Evolutionary conservation across 2,888 invertebrate species (phyloP).

Genomic region (Cancer borealis): DNA sequence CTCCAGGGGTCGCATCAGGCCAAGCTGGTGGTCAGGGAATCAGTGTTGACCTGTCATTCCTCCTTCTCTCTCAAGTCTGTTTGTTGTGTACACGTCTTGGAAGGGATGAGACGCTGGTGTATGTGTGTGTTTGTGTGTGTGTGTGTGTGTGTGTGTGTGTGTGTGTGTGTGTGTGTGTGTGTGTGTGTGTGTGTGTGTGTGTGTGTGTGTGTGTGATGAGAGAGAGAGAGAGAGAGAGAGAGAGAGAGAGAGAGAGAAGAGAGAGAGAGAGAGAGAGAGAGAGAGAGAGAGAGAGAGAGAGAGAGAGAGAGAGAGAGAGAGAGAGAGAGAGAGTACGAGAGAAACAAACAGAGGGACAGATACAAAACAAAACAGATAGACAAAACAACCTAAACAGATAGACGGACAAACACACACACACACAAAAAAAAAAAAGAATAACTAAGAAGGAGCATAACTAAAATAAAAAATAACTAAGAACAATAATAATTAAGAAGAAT

Average conservation of each 20-base stretch:
- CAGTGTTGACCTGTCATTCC: background rate
- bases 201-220: too few relatives aligned
- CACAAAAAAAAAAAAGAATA: background rate
- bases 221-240: too few relatives aligned
- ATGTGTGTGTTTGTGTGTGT: conserved; percentile 29
- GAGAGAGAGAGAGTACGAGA: background rate
- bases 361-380: background rate
- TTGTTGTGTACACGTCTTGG: conserved; percentile 14
- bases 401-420: background rate
- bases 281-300: too few relatives aligned
- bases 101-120: background rate
- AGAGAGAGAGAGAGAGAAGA: too few relatives aligned
- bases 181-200: too few relatives aligned
- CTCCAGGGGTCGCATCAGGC: background rate
- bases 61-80: background rate
- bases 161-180: background rate
- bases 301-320: conserved; percentile 17
- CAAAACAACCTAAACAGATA: background rate
- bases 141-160: conserved; percentile 11
- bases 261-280: too few relatives aligned
- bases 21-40: background rate
- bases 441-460: background rate
- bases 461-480: background rate
- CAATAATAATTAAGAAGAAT: background rate
- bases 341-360: background rate